These are phyloP conservation scores for Cassiopea andromeda DNA, from an alignment of 30 jellyfish, hydroid and myxozoan species.

Conservation along the genomic window DNA sequence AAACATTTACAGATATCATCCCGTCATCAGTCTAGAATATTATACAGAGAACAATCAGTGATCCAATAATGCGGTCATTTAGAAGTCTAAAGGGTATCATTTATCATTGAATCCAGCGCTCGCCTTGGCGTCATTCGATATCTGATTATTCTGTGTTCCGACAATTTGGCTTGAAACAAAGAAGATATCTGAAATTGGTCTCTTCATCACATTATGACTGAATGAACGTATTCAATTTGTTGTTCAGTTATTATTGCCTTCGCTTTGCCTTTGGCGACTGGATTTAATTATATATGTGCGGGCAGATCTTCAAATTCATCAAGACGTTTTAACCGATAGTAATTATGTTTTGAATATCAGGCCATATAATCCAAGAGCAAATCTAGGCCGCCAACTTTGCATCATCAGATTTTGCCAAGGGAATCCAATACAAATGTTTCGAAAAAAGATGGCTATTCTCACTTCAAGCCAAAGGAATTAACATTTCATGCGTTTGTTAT, in stretches of 20 bases:
- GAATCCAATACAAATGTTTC: conserved; percentile 56
- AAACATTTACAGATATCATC: conserved; percentile 78
- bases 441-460: conserved; percentile 15
- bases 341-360: conserved; percentile 68
- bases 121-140: conserved; percentile 84
- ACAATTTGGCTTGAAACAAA: conserved; percentile 76
- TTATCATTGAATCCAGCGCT: conserved; percentile 75
- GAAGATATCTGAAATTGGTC: conserved; percentile 67
- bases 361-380: conserved; percentile 60
- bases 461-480: conserved; percentile 13
- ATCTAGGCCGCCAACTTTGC: conserved; percentile 65
- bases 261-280: conserved; percentile 77
- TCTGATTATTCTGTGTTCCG: conserved; percentile 84
- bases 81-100: conserved; percentile 82
- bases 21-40: conserved; percentile 77
- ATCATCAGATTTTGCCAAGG: conserved; percentile 39
- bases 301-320: conserved; percentile 50
- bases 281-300: conserved; percentile 72
- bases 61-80: conserved; percentile 86
- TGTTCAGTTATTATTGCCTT: conserved; percentile 61
- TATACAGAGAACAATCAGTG: conserved; percentile 58
- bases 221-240: conserved; percentile 52
- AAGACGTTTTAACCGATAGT: conserved; percentile 69
- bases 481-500: neutral
- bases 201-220: conserved; percentile 75